phyloP scores from a whole-genome alignment of 2,113 vertebrate genomes.

The Oryzias celebensis region DNA sequence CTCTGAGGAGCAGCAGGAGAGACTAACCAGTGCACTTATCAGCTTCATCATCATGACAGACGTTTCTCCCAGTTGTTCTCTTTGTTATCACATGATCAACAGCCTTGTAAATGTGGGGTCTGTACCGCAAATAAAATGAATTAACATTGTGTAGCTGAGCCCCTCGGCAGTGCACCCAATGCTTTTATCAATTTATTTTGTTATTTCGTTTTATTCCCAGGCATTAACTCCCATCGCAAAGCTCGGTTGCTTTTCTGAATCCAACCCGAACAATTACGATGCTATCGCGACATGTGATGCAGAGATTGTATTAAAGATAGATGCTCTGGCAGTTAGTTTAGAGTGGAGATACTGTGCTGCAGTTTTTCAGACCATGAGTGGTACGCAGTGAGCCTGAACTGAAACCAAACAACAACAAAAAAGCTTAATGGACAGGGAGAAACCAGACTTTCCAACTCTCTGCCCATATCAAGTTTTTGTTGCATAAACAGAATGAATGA shows the following conservation, averaged over 20 bases:
- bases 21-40: slow-evolving; percentile 36
- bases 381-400: slow-evolving; percentile 1
- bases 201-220: slow-evolving; percentile 16
- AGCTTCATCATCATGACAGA: slow-evolving; percentile 32
- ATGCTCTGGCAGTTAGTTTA: slow-evolving; percentile 10
- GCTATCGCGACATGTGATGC: slow-evolving; percentile 56
- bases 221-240: slow-evolving; percentile 65
- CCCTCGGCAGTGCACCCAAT: slow-evolving; percentile 44
- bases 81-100: slow-evolving; percentile 64
- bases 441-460: background rate
- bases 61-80: slow-evolving; percentile 44
- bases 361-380: slow-evolving; percentile 12
- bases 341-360: background rate
- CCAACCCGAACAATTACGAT: slow-evolving; percentile 56
- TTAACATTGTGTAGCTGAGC: slow-evolving; percentile 60
- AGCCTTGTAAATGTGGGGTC: slow-evolving; percentile 54
- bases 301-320: slow-evolving; percentile 47
- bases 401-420: slow-evolving; percentile 10
- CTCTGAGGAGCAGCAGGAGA: slow-evolving; percentile 3
- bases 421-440: slow-evolving; percentile 8
- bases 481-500: slow-evolving; percentile 10
- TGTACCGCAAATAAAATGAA: slow-evolving; percentile 71
- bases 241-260: slow-evolving; percentile 64
- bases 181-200: slow-evolving; percentile 16
- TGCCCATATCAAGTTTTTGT: slow-evolving; percentile 3